Conservation (phyloP, 2,797 vertebrate species). For the Danionella dracula region DNA sequence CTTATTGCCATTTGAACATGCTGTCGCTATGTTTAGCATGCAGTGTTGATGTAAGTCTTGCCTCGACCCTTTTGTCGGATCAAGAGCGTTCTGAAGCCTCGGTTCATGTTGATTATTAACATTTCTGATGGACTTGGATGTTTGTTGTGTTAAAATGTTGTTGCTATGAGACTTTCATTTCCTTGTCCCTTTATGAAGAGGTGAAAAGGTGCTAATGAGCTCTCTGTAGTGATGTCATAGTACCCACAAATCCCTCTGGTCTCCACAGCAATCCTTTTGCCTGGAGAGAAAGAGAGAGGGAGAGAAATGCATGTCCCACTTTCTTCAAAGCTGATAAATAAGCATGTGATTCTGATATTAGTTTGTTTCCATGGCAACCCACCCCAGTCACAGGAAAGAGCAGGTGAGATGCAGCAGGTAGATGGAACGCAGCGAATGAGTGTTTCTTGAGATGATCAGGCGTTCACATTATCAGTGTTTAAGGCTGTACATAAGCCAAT, state of each 20-base stretch:
- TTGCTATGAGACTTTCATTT: constrained; percentile 44
- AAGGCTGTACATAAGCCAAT: constrained; percentile 12
- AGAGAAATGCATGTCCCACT: constrained; percentile 2
- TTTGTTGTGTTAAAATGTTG: constrained; percentile 33
- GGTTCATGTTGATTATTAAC: not conserved
- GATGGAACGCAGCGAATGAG: not conserved
- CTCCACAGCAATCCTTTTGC: not conserved
- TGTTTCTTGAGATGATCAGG: not conserved
- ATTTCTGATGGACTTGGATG: not conserved
- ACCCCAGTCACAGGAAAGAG: constrained; percentile 5
- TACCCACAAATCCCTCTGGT: constrained; percentile 49
- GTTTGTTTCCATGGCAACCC: constrained; percentile 30
- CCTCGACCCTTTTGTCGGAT: not conserved
- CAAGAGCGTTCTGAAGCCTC: not conserved
- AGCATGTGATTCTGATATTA: constrained; percentile 19
- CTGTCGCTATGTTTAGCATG: not conserved
- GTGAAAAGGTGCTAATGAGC: constrained; percentile 64
- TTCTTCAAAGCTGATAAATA: constrained; percentile 14
- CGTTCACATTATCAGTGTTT: too few relatives aligned
- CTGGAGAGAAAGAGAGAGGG: not conserved
- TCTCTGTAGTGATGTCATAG: constrained; percentile 38
- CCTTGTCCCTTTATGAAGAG: constrained; percentile 46
- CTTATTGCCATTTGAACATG: not conserved
- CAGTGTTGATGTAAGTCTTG: not conserved
- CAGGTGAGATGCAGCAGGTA: constrained; percentile 27